Evolutionary conservation across 2,113 vertebrate genomes (phyloP).

Genomic region (Zeus faber): DNA sequence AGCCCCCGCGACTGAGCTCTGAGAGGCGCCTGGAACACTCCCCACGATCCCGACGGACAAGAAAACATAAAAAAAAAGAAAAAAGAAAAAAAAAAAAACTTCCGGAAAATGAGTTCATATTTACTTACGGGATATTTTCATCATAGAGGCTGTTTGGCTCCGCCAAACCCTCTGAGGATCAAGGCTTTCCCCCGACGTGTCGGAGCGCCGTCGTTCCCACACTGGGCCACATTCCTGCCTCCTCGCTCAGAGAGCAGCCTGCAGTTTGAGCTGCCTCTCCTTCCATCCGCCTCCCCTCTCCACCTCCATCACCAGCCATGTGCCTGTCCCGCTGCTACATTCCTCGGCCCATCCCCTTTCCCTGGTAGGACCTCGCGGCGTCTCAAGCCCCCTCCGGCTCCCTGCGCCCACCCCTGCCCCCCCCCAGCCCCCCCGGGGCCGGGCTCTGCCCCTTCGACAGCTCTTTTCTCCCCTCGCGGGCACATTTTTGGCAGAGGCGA

Average conservation of each 20-base stretch:
- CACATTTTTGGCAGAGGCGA: constrained; percentile 57
- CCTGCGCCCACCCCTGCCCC: constrained; percentile 49
- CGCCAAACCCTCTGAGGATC: constrained; percentile 48
- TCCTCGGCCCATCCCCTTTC: constrained; percentile 54
- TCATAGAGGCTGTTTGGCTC: constrained; percentile 46
- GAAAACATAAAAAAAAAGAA: too few relatives aligned
- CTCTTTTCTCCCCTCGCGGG: constrained; percentile 48
- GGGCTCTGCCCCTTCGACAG: constrained; percentile 59
- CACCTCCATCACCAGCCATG: constrained; percentile 50
- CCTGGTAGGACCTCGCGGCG: constrained; percentile 1
- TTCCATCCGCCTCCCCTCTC: too few relatives aligned
- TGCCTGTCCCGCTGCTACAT: constrained; percentile 53
- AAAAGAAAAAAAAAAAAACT: too few relatives aligned
- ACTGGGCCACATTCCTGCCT: constrained; percentile 60
- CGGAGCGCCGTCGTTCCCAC: constrained; percentile 67
- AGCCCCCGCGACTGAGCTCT: too few relatives aligned
- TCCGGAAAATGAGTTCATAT: constrained; percentile 2
- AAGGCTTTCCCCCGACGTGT: constrained; percentile 43
- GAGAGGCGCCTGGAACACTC: too few relatives aligned
- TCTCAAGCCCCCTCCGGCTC: constrained; percentile 25
- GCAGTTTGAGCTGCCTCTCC: constrained; percentile 55
- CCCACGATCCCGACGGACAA: too few relatives aligned
- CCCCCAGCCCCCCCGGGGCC: too few relatives aligned
- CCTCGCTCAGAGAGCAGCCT: constrained; percentile 48
- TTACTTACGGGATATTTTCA: constrained; percentile 77